Conservation (phyloP, 2,113 vertebrate species). For the Bufo bufo region DNA sequence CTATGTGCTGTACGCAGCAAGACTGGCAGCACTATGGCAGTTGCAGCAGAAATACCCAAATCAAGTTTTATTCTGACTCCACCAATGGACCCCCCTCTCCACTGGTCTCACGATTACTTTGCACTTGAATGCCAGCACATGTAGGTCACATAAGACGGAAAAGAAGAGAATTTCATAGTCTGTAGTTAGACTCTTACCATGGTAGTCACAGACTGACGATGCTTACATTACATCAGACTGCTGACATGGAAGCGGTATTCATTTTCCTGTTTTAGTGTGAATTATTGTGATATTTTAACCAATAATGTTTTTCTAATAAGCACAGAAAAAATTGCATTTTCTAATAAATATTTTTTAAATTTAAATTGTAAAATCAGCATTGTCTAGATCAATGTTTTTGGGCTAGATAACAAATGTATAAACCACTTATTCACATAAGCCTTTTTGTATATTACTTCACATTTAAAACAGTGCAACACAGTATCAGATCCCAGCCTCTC, state of each 20-base stretch:
- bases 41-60: conserved; percentile 46
- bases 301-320: background rate
- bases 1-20: conserved; percentile 46
- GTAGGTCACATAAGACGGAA: background rate
- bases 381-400: too few relatives aligned
- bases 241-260: background rate
- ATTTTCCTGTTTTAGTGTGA: background rate
- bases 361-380: too few relatives aligned
- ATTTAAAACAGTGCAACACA: too few relatives aligned
- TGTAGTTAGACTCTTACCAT: background rate
- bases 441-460: too few relatives aligned
- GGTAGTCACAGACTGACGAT: background rate
- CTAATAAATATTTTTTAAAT: background rate
- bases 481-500: too few relatives aligned
- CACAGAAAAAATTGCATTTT: background rate
- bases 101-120: background rate
- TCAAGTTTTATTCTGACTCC: background rate
- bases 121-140: background rate
- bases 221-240: background rate
- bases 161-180: background rate
- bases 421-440: too few relatives aligned
- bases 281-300: background rate
- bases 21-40: conserved; percentile 45
- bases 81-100: background rate
- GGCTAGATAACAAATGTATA: too few relatives aligned